These are phyloP conservation scores for Pterophyllum scalare DNA, from an alignment of 2,113 vertebrate genomes.

Conservation along the genomic window DNA sequence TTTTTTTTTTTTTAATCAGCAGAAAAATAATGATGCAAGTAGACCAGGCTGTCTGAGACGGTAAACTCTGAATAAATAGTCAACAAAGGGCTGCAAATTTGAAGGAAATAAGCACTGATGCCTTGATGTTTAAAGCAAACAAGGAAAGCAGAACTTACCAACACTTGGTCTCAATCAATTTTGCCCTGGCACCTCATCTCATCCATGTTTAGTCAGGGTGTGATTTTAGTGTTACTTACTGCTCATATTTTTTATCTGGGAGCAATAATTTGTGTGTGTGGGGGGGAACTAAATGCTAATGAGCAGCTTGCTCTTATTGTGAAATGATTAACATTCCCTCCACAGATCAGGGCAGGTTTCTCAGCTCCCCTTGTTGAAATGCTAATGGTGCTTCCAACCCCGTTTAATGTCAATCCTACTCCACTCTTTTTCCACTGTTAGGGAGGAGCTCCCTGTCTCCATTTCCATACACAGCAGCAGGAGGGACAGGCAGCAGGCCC, in stretches of 20 bases:
- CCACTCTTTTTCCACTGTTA: conserved; percentile 46
- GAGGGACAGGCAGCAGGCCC: conserved; percentile 59
- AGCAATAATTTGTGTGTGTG: conserved; percentile 4
- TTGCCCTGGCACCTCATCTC: background rate
- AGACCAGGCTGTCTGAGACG: background rate
- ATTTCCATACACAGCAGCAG: conserved; percentile 68
- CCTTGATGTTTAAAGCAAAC: conserved; percentile 25
- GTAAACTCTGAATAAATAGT: background rate
- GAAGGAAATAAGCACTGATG: background rate
- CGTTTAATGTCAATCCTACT: conserved; percentile 73
- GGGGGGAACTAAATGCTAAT: conserved; percentile 61
- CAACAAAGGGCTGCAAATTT: conserved; percentile 5
- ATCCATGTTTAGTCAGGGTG: background rate
- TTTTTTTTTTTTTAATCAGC: background rate
- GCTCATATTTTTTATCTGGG: conserved; percentile 22
- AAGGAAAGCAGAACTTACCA: conserved; percentile 23
- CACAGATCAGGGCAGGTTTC: conserved; percentile 77
- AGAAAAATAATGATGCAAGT: conserved; percentile 14
- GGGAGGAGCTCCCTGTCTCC: conserved; percentile 56
- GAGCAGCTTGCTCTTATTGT: conserved; percentile 57
- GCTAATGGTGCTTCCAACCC: conserved; percentile 76
- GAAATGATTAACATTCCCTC: conserved; percentile 78
- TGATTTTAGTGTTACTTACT: conserved; percentile 31
- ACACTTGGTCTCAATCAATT: conserved; percentile 1
- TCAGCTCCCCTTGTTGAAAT: conserved; percentile 77